Evolutionary conservation across 2,797 vertebrate species (phyloP).

Genomic region (Sylvia borin): DNA sequence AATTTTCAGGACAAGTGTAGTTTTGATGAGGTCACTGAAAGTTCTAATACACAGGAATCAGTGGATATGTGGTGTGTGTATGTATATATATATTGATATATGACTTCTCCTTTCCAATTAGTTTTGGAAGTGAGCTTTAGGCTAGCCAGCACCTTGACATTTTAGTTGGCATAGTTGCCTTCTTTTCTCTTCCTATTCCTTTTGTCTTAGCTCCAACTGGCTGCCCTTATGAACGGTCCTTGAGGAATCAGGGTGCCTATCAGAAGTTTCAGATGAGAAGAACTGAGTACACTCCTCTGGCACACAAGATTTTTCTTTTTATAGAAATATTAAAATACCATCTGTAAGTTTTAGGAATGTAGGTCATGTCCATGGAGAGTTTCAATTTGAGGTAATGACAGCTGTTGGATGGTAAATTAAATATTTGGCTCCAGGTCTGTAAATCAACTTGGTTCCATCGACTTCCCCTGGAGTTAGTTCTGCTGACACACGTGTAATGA

Average conservation of each 20-base stretch:
- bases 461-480: conserved; percentile 32
- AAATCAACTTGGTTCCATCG: conserved; percentile 8
- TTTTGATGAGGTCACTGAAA: background rate
- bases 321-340: conserved; percentile 59
- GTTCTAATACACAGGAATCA: background rate
- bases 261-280: conserved; percentile 25
- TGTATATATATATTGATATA: background rate
- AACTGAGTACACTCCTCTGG: background rate
- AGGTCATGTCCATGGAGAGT: conserved; percentile 33
- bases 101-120: background rate
- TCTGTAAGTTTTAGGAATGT: conserved; percentile 52
- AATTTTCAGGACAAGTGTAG: background rate
- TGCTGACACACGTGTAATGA: conserved; percentile 50
- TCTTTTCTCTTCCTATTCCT: conserved; percentile 23
- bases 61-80: background rate
- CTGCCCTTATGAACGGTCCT: conserved; percentile 55
- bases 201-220: conserved; percentile 47
- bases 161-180: conserved; percentile 24
- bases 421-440: conserved; percentile 39
- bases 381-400: conserved; percentile 51
- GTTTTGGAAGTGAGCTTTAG: conserved; percentile 27
- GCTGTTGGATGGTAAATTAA: conserved; percentile 46
- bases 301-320: conserved; percentile 9
- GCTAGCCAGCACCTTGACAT: conserved; percentile 54
- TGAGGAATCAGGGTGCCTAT: conserved; percentile 27